These are phyloP conservation scores for Myocastor coypus DNA, from an alignment of 2,113 vertebrate species.

Conservation along the genomic window DNA sequence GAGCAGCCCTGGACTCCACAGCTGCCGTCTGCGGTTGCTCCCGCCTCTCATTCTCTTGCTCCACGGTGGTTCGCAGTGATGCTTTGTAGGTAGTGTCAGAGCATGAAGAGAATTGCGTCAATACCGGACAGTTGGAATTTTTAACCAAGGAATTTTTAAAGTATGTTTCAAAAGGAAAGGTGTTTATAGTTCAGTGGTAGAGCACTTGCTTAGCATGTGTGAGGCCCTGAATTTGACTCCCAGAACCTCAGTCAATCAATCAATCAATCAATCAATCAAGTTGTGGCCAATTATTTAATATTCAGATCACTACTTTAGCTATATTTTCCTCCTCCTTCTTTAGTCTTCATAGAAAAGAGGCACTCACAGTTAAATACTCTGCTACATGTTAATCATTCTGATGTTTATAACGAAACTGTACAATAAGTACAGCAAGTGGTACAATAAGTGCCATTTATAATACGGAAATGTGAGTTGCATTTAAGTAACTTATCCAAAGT, in stretches of 20 bases:
- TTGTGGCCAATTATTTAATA: background rate
- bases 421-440: background rate
- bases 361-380: background rate
- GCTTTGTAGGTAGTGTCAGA: background rate
- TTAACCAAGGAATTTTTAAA: slow-evolving; percentile 3
- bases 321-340: background rate
- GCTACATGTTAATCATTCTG: background rate
- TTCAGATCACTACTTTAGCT: background rate
- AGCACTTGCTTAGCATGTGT: background rate
- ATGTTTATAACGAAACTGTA: background rate
- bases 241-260: background rate
- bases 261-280: background rate
- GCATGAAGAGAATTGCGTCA: background rate
- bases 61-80: background rate
- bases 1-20: background rate
- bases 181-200: background rate
- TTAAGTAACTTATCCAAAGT: background rate
- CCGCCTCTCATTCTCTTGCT: background rate
- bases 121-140: background rate
- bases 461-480: background rate
- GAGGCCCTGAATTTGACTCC: background rate
- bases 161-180: background rate
- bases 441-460: background rate
- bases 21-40: background rate
- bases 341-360: slow-evolving; percentile 33